A percentile compares a stretch with the other conserved stretches of the same genome.
Conservation (phyloP, 2,888 invertebrate species). For the Rhodophaea formosa region DNA sequence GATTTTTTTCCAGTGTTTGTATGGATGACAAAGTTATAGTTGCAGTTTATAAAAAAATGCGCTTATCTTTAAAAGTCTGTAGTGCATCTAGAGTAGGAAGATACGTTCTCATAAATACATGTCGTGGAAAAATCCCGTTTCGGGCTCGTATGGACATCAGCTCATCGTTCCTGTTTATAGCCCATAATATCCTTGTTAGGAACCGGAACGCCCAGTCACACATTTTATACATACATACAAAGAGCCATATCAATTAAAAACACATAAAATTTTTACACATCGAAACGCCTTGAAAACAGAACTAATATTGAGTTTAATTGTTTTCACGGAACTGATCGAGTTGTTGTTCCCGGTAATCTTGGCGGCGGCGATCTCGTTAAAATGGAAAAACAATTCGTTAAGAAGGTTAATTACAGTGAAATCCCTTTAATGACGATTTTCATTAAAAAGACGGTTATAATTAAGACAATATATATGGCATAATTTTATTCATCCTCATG, state of each 20-base stretch:
- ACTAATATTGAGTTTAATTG: constrained; percentile 4
- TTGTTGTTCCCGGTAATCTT: background rate
- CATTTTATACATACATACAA: background rate
- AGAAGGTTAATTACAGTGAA: constrained; percentile 20
- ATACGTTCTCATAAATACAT: too few relatives aligned
- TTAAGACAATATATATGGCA: too few relatives aligned
- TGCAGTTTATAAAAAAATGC: too few relatives aligned
- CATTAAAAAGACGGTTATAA: constrained; percentile 14
- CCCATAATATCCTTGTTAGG: background rate
- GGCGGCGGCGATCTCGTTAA: constrained; percentile 7
- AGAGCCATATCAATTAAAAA: background rate
- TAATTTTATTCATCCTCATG: too few relatives aligned
- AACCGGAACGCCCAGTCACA: background rate
- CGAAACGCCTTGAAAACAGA: background rate
- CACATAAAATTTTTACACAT: background rate
- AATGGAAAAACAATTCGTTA: constrained; percentile 17
- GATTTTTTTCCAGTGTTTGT: too few relatives aligned
- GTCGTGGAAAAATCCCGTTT: too few relatives aligned
- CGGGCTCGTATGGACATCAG: too few relatives aligned
- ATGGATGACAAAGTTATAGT: too few relatives aligned
- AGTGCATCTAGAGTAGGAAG: too few relatives aligned
- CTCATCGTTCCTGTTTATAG: too few relatives aligned
- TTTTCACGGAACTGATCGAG: constrained; percentile 2
- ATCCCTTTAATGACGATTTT: constrained; percentile 15
- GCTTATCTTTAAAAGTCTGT: too few relatives aligned